Evolutionary conservation across 2,797 vertebrate genomes (phyloP).

Genomic region (Rousettus madagascariensis): DNA sequence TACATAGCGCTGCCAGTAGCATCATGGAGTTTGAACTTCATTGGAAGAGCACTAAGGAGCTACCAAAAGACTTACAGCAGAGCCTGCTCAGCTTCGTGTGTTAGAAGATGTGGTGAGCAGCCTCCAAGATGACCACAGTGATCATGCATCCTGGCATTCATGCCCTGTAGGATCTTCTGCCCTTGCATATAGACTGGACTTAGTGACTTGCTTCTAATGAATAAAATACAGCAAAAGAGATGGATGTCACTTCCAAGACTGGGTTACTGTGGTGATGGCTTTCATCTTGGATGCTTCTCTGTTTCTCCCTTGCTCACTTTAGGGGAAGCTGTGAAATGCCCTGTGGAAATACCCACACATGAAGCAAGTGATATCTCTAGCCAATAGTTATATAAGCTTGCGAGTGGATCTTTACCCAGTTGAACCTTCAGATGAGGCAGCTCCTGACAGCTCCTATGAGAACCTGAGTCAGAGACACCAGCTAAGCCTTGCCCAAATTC

Average conservation of each 20-base stretch:
- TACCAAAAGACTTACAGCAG: too few species aligned
- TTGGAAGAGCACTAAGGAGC: not conserved
- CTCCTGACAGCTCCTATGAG: not conserved
- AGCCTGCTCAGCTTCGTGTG: not conserved
- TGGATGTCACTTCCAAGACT: not conserved
- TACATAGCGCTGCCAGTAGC: rapidly evolving
- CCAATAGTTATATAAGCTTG: not conserved
- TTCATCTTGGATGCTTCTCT: not conserved
- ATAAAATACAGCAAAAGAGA: not conserved
- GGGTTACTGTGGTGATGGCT: too few species aligned
- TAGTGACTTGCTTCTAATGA: not conserved
- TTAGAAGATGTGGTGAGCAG: not conserved
- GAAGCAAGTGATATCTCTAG: not conserved
- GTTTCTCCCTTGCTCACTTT: not conserved
- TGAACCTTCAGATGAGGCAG: not conserved
- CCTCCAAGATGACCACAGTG: not conserved
- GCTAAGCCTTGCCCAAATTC: not conserved
- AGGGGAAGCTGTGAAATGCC: not conserved
- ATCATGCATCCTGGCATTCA: too few species aligned
- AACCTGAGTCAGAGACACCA: not conserved
- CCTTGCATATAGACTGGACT: not conserved
- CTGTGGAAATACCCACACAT: rapidly evolving
- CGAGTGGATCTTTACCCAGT: not conserved
- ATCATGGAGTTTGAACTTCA: not conserved
- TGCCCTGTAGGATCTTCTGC: not conserved